Evolutionary conservation across 1,140 invertebrate genomes (phyloP).

Genomic region (Phymorhynchus buccinoides): DNA sequence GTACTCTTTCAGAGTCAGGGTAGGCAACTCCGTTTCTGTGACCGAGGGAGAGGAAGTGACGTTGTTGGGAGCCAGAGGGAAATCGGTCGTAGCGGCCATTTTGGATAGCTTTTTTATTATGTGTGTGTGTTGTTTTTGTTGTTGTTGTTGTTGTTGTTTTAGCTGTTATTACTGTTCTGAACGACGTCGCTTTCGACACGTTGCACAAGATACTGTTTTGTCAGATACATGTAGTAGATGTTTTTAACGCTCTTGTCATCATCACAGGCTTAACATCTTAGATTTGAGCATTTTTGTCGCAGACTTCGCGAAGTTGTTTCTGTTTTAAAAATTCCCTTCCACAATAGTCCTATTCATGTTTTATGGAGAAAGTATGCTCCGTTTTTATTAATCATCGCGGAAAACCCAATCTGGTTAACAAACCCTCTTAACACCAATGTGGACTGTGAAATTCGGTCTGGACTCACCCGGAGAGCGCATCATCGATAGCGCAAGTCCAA

Average conservation of each 20-base stretch:
- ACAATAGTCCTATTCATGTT: no score
- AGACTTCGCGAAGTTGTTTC: not conserved
- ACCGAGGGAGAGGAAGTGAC: not conserved
- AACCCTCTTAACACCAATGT: no score
- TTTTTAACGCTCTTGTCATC: not conserved
- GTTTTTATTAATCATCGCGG: no score
- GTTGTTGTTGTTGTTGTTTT: not conserved
- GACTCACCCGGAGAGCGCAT: no score
- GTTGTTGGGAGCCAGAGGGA: not conserved
- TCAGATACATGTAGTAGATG: not conserved
- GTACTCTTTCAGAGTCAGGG: conserved; percentile 12
- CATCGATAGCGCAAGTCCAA: no score
- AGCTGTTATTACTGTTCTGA: not conserved
- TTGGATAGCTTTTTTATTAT: not conserved
- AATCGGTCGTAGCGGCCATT: not conserved
- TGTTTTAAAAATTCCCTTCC: not conserved
- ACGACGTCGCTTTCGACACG: not conserved
- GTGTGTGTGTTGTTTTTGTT: not conserved
- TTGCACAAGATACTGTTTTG: not conserved
- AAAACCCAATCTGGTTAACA: no score
- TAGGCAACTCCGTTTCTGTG: not conserved
- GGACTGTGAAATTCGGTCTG: no score
- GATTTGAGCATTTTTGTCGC: no score
- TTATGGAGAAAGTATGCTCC: no score
- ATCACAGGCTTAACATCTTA: not conserved